Evolutionary conservation across 2,113 vertebrate genomes (phyloP).

Genomic region (Oxyura jamaicensis): DNA sequence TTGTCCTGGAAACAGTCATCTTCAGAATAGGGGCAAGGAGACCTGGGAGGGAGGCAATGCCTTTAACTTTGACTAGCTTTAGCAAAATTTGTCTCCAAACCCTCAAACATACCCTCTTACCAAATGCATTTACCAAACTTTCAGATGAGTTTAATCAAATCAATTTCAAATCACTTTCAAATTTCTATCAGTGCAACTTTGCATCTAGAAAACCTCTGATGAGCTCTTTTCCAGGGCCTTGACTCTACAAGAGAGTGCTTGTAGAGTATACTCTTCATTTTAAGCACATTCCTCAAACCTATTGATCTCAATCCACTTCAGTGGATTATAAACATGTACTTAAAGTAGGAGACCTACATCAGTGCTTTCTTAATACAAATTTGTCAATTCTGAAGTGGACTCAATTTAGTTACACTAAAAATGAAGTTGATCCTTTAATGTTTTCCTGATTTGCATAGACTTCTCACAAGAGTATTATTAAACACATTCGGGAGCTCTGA

Average conservation of each 20-base stretch:
- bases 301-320: conserved; percentile 64
- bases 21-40: neutral
- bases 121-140: conserved; percentile 39
- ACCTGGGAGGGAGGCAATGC: neutral
- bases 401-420: conserved; percentile 57
- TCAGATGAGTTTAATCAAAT: conserved; percentile 24
- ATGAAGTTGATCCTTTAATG: conserved; percentile 25
- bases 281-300: conserved; percentile 59
- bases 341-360: conserved; percentile 32
- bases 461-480: neutral
- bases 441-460: conserved; percentile 18
- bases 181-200: conserved; percentile 42
- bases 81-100: neutral
- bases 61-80: neutral
- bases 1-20: neutral
- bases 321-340: conserved; percentile 63
- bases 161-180: conserved; percentile 46
- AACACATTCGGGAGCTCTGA: neutral
- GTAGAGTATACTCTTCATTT: conserved; percentile 59
- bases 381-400: conserved; percentile 53
- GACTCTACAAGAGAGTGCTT: conserved; percentile 38
- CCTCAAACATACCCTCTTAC: neutral
- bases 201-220: conserved; percentile 58
- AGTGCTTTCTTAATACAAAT: conserved; percentile 47
- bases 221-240: conserved; percentile 33